These are phyloP conservation scores for Xanthia icteritia DNA, from an alignment of 2,888 invertebrate genomes.

Conservation along the genomic window DNA sequence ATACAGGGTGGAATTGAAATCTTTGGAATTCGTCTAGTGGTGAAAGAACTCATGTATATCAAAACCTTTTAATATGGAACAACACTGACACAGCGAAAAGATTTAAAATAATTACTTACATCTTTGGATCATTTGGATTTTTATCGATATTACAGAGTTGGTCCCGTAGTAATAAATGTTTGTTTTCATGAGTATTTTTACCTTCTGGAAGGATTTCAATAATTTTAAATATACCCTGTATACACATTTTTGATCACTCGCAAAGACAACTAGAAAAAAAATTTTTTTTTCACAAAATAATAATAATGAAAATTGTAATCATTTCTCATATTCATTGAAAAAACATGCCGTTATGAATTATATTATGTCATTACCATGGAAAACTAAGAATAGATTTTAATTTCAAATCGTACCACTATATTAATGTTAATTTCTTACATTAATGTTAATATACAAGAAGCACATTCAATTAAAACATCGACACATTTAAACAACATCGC, in stretches of 20 bases:
- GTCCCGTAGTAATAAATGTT: neutral
- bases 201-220: neutral
- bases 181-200: neutral
- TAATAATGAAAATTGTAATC: no score
- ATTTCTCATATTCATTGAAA: neutral
- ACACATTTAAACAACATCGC: conserved; percentile 51
- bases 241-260: neutral
- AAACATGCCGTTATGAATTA: conserved; percentile 11
- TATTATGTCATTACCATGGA: neutral
- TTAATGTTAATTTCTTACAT: conserved; percentile 34
- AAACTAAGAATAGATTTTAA: neutral
- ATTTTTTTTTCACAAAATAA: neutral
- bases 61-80: neutral
- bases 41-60: neutral
- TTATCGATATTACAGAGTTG: neutral
- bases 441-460: conserved; percentile 46
- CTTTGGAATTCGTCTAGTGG: neutral
- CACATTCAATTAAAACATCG: conserved; percentile 53
- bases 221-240: neutral
- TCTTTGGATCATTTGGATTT: neutral
- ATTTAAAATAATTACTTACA: neutral
- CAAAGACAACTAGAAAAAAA: no score
- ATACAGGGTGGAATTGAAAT: neutral
- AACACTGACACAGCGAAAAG: neutral
- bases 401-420: neutral